Evolutionary conservation across 2,888 invertebrate species (phyloP), one percentile per base, ranked within the genome.

Genomic region (Drosophila paucipuncta): DNA sequence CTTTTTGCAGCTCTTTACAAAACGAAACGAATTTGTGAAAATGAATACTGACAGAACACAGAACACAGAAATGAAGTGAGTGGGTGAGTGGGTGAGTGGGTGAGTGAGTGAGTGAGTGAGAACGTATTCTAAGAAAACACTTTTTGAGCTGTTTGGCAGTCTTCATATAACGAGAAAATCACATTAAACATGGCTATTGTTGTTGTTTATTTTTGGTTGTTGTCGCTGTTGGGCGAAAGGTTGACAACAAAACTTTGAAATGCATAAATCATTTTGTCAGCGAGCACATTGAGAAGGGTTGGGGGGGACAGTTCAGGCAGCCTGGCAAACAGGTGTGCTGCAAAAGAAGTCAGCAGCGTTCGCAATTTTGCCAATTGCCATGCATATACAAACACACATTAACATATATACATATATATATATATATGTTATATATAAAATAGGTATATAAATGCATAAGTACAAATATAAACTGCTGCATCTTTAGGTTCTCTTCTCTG

Each of bases 81-180:
- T 22, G 53, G 54, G 35, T 37, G 41, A 33, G 64, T 49, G 68
- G 43, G n/a, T 22, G 49, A 49, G 11, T n/a, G 52, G 50, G 39
- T 52, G 52, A 30, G 65, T 50, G 53, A 59, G 39, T 52, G 49
- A 35, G 62, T 43, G 68, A 50, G 22, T 25, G 47, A 62, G 70
- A 64, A 49, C 59, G 55, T 53, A 69, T 64, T 41, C 69, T 28
- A 41, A 41, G 66, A 70, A 62, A 1, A 50, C 52, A n/a, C 30
- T 57, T 69, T 60, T 55, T 50, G 41, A 64, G 61, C 62, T 64
- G 61, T 61, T 66, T 25, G 47, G 35, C 16, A 62, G 65, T 68
- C 57, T 68, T 57, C 66, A 70, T 59, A 70, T 67, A 71, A 73
- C 74, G 74, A 57, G 78, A 68, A 78, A 78, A 78, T 78, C 70